Evolutionary conservation across 2,888 invertebrate genomes (phyloP), one percentile per base, ranked within the genome.

Genomic region (Heliothis peltigera): DNA sequence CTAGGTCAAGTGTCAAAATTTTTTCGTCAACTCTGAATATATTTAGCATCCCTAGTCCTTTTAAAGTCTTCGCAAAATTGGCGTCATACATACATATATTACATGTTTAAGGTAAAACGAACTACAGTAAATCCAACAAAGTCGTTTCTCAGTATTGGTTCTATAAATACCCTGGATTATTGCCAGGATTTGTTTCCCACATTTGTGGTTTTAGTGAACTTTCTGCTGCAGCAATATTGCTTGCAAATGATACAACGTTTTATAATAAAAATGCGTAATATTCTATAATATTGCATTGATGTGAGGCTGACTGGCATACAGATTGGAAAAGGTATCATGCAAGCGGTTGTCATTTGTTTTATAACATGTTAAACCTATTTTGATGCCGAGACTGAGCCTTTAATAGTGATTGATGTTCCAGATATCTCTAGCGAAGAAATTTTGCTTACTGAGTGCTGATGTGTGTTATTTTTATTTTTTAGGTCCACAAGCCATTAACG

Each of bases 111-210:
- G 19, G 19, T n/a, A 51, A 28, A 61, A 3, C n/a, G 19, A 32
- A 17, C 10, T 42, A 46, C 19, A 51, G 48, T 35, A 53, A 56
- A 70, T 57, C 39, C 21, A 28, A 28, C 25, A 19, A 56, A 69
- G 21, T 12, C 7, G 12, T 55, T 77, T 74, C 64, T 49, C 7
- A 55, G 67, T 64, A 68, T 49, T 18, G 53, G 10, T 48, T 64
- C 64, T 62, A 64, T 59, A 54, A 76, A 78, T 76, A 68, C 10
- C 52, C 52, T 78, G 77, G 80, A 68, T 32, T 17, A 35, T 12
- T 59, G 80, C 77, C 77, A 79, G 61, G 42, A 53, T 54, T 49
- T 54, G 58, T 22, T 76, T 78, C 73, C 67, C 70, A 76, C 73
- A 70, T 72, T 60, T 76, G 79, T 46, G 64, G 60, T 67, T 76